A percentile compares a stretch with the other conserved stretches of the same genome.
Conservation (phyloP, 1,140 invertebrate species). For the Zophobas morio region DNA sequence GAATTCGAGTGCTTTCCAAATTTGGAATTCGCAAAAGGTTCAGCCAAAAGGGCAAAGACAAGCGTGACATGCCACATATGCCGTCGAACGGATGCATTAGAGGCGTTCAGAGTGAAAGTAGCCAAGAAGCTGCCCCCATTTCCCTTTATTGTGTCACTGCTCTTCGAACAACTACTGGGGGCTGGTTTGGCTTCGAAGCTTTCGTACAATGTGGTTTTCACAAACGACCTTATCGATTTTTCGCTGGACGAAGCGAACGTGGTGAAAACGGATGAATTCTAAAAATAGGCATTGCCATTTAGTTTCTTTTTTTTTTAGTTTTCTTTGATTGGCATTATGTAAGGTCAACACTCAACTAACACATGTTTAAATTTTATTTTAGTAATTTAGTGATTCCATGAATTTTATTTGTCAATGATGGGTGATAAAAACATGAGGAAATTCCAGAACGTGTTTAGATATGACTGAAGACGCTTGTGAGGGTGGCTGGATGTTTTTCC, state of each 20-base stretch:
- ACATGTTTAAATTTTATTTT: conserved; percentile 3
- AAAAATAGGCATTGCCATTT: conserved; percentile 30
- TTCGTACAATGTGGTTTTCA: neutral
- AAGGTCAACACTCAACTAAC: neutral
- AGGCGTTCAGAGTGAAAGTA: neutral
- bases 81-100: neutral
- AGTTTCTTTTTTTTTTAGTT: conserved; percentile 9
- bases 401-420: no score
- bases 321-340: conserved; percentile 8
- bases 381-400: neutral
- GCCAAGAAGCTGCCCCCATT: conserved; percentile 13
- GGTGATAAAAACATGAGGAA: no score
- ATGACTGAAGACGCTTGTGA: no score
- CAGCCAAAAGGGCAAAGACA: neutral
- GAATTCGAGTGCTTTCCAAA: conserved; percentile 22
- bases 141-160: neutral
- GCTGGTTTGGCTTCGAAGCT: no score
- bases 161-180: no score
- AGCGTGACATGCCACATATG: neutral
- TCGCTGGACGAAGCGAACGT: neutral
- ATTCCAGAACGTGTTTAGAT: no score
- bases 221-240: neutral
- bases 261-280: neutral
- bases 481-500: no score
- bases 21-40: neutral